These are phyloP conservation scores for Isichthys henryi DNA, from an alignment of 2,113 vertebrate species.

Conservation along the genomic window DNA sequence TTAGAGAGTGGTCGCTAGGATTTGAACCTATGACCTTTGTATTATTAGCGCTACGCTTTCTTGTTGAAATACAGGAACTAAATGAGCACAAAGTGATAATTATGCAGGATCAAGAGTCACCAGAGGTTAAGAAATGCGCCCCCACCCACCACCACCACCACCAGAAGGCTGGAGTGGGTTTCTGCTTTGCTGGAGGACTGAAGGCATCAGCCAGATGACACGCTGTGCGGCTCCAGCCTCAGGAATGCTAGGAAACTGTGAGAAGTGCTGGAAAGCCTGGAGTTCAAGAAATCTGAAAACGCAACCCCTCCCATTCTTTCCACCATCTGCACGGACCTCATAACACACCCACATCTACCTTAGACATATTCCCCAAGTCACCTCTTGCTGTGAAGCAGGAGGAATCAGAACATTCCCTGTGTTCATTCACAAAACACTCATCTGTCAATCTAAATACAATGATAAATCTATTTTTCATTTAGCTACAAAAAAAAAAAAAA, in stretches of 20 bases:
- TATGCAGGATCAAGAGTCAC: neutral
- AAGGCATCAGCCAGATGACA: neutral
- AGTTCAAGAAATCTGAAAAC: neutral
- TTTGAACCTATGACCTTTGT: neutral
- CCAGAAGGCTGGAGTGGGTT: neutral
- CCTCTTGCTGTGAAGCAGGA: neutral
- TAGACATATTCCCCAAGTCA: neutral
- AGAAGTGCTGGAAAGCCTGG: neutral
- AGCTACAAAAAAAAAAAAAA: neutral
- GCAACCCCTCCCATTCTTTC: neutral
- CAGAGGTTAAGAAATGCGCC: neutral
- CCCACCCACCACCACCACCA: neutral
- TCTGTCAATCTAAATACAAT: neutral
- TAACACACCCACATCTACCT: neutral
- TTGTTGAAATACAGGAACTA: neutral
- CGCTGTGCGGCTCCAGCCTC: neutral
- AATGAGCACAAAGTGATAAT: neutral
- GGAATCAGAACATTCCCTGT: neutral
- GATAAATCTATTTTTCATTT: neutral
- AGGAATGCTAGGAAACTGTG: conserved; percentile 7
- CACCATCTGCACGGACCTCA: neutral
- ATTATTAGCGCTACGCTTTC: neutral
- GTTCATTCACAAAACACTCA: neutral
- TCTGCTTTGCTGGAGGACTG: neutral
- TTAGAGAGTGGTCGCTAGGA: neutral